These are phyloP conservation scores for Sigmodon hispidus DNA, from an alignment of 2,113 vertebrate genomes.

Conservation along the genomic window DNA sequence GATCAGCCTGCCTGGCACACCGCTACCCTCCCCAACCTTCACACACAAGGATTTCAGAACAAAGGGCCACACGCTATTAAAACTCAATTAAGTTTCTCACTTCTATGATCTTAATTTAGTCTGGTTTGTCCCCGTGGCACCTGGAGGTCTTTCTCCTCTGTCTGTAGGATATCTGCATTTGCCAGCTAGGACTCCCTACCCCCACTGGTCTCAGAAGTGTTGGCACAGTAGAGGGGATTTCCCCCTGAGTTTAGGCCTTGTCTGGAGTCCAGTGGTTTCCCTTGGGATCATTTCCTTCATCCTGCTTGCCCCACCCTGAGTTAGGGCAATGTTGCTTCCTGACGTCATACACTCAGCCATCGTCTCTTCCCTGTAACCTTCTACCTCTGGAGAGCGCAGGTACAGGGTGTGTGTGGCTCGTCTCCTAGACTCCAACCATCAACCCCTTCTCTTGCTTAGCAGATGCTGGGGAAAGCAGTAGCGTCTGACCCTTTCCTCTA, in stretches of 20 bases:
- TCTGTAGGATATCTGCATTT: slow-evolving; percentile 5
- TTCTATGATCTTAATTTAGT: slow-evolving; percentile 77
- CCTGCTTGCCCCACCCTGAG: neutral
- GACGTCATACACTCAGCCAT: neutral
- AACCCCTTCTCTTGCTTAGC: neutral
- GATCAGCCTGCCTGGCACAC: neutral
- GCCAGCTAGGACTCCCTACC: neutral
- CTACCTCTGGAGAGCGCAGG: neutral
- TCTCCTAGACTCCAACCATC: neutral
- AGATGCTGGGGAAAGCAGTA: neutral
- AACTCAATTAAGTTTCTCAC: slow-evolving; percentile 77
- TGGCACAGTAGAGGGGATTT: neutral
- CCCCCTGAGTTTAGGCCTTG: neutral
- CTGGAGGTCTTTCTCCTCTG: slow-evolving; percentile 37
- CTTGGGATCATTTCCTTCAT: neutral
- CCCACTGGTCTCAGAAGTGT: neutral
- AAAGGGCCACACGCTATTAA: slow-evolving; percentile 76
- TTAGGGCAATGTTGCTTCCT: neutral
- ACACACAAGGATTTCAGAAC: slow-evolving; percentile 59
- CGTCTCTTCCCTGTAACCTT: neutral
- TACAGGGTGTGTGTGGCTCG: neutral
- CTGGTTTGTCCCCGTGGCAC: slow-evolving; percentile 64
- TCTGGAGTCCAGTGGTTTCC: neutral
- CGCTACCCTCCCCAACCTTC: neutral
- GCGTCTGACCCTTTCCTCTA: neutral